phyloP scores from a whole-genome alignment of 2,888 invertebrate species.

The Eupithecia exiguata region DNA sequence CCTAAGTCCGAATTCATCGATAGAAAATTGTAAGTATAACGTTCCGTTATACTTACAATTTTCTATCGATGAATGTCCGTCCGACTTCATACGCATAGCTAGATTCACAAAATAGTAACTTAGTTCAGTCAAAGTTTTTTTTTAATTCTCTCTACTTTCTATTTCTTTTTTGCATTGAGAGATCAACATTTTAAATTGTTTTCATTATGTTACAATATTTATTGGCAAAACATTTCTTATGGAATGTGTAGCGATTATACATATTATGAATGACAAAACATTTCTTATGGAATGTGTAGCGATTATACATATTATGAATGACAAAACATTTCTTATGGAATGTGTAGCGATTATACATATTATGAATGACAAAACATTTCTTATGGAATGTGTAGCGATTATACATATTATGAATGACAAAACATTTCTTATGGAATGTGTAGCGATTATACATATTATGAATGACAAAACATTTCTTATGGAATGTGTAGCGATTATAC shows the following conservation, averaged over 20 bases:
- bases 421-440: constrained; percentile 44
- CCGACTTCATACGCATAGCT: constrained; percentile 20
- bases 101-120: neutral
- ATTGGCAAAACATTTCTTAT: constrained; percentile 78
- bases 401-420: constrained; percentile 39
- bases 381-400: constrained; percentile 44
- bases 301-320: constrained; percentile 44
- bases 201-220: constrained; percentile 56
- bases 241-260: constrained; percentile 47
- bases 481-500: constrained; percentile 47
- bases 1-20: neutral
- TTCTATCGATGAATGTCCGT: too few species aligned
- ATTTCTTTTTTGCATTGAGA: constrained; percentile 47
- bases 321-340: constrained; percentile 44
- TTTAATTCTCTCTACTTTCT: constrained; percentile 5
- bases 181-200: constrained; percentile 56
- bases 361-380: constrained; percentile 40
- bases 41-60: neutral
- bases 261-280: constrained; percentile 17
- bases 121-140: neutral
- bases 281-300: constrained; percentile 43
- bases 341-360: constrained; percentile 47
- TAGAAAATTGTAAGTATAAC: neutral
- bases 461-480: constrained; percentile 44
- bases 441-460: constrained; percentile 46